Percentiles rank a stretch among this genome's conserved stretches.
phyloP scores from a whole-genome alignment of 2,888 invertebrate genomes.

The Lasioglossum figueresi region DNA sequence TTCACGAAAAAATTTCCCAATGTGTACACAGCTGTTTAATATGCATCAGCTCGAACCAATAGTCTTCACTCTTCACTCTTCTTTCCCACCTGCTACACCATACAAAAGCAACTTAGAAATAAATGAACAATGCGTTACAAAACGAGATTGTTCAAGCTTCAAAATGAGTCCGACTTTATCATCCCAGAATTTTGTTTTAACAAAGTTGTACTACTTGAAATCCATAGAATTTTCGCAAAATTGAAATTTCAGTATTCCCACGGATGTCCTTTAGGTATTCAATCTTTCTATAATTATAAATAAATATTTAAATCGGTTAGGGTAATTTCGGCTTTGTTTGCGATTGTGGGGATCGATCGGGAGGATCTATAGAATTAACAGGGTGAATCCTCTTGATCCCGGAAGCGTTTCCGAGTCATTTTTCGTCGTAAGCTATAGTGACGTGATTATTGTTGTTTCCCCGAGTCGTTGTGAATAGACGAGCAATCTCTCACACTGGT shows the following conservation, averaged over 20 bases:
- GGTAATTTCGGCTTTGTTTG: neutral
- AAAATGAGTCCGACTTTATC: neutral
- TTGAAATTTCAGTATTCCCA: no score
- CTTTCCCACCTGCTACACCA: neutral
- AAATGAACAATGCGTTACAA: neutral
- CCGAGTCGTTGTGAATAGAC: slow-evolving; percentile 36
- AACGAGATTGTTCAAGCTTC: neutral
- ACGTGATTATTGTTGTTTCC: slow-evolving; percentile 55
- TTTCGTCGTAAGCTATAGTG: slow-evolving; percentile 10
- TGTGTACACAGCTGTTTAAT: neutral
- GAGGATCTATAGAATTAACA: neutral
- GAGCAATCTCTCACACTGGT: slow-evolving; percentile 24
- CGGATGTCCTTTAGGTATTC: no score
- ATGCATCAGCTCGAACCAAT: neutral
- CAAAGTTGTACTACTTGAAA: no score
- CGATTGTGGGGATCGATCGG: neutral
- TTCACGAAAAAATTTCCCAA: neutral
- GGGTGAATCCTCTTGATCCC: neutral
- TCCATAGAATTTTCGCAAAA: no score
- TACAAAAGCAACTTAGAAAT: neutral
- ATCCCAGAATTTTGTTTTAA: neutral
- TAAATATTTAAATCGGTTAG: neutral
- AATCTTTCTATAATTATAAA: no score
- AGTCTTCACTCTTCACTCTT: neutral
- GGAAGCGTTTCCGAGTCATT: neutral